A percentile compares a stretch with the other conserved stretches of the same genome.
These are phyloP conservation scores for Alfaro cultratus DNA, from an alignment of 2,797 vertebrate species.

Conservation along the genomic window DNA sequence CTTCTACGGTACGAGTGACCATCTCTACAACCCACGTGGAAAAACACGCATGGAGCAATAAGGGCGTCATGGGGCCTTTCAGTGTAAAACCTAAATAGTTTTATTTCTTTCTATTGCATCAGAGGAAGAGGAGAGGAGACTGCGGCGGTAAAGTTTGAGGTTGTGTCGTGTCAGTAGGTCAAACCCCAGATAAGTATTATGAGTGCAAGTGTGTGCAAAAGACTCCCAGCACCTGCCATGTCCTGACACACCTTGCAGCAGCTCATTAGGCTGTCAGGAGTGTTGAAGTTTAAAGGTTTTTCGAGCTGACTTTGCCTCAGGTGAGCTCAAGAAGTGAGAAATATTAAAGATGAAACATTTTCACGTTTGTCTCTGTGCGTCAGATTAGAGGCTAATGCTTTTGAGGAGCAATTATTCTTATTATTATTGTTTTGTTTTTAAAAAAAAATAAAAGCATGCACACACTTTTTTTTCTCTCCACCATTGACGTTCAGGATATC, in stretches of 20 bases:
- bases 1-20: constrained; percentile 65
- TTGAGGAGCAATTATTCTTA: constrained; percentile 12
- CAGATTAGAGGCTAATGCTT: constrained; percentile 27
- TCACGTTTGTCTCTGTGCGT: constrained; percentile 26
- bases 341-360: constrained; percentile 21
- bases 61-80: constrained; percentile 55
- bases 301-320: constrained; percentile 2
- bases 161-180: constrained; percentile 52
- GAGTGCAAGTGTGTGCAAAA: constrained; percentile 10
- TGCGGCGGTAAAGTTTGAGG: constrained; percentile 37
- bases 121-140: constrained; percentile 17
- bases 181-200: constrained; percentile 36
- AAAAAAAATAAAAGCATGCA: constrained; percentile 14
- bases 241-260: constrained; percentile 4
- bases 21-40: constrained; percentile 70
- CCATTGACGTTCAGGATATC: constrained; percentile 52
- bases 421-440: too few species aligned
- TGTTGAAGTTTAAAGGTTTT: constrained; percentile 11
- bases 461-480: constrained; percentile 21
- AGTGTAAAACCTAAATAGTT: constrained; percentile 40
- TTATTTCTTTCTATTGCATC: constrained; percentile 24
- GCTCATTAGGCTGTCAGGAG: constrained; percentile 17
- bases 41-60: constrained; percentile 56
- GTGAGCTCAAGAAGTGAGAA: constrained; percentile 13
- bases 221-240: constrained; percentile 37